Conservation (phyloP, 2,113 vertebrate species). For the Campylomormyrus tamandua region DNA sequence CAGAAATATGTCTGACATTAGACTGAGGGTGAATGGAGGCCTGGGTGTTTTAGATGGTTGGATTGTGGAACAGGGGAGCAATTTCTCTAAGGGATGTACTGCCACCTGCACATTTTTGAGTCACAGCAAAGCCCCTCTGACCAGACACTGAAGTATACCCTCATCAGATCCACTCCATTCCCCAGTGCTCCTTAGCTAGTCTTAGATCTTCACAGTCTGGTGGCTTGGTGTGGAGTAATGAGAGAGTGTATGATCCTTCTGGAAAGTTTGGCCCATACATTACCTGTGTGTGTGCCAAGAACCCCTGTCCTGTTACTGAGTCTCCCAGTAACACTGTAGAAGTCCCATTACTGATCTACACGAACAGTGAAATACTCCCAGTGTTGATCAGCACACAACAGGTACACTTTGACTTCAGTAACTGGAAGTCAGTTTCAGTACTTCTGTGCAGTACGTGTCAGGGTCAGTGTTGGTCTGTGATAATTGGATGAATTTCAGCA, state of each 20-base stretch:
- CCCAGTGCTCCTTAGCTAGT: background rate
- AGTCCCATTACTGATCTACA: background rate
- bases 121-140: background rate
- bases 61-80: background rate
- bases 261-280: background rate
- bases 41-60: background rate
- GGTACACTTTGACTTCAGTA: background rate
- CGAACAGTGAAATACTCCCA: background rate
- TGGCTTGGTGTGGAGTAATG: background rate
- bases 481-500: background rate
- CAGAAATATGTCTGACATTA: slow-evolving; percentile 1
- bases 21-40: background rate
- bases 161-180: background rate
- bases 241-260: background rate
- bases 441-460: background rate
- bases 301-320: background rate
- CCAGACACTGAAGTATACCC: background rate
- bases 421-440: background rate
- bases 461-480: background rate
- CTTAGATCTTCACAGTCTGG: background rate
- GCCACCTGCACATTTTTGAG: background rate
- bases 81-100: background rate
- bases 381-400: background rate
- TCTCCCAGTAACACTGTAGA: background rate
- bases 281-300: background rate